Percentiles rank a stretch among this genome's conserved stretches.
phyloP scores from a whole-genome alignment of 2,888 invertebrate genomes.

The Plutella xylostella region DNA sequence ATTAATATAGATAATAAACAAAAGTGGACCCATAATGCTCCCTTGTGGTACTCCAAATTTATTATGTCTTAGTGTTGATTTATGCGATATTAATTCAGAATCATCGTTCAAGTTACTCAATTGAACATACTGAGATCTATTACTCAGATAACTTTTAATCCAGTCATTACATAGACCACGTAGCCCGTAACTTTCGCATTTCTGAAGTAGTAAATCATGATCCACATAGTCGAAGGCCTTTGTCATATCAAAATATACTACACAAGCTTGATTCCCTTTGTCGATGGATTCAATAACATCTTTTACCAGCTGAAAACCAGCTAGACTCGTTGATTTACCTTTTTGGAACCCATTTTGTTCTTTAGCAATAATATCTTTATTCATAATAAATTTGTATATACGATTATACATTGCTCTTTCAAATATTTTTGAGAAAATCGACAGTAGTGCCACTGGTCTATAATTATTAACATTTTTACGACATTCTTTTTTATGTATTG shows the following conservation, averaged over 20 bases:
- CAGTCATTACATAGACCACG: slow-evolving; percentile 13
- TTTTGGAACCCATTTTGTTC: slow-evolving; percentile 5
- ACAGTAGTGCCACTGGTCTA: slow-evolving; percentile 15
- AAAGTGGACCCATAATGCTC: slow-evolving; percentile 11
- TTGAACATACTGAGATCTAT: slow-evolving; percentile 13
- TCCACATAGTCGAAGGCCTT: slow-evolving; percentile 19
- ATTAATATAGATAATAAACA: slow-evolving; percentile 13
- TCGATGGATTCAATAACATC: slow-evolving; percentile 8
- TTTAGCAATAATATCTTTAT: not conserved
- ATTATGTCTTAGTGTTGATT: not conserved
- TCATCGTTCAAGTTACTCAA: slow-evolving; percentile 6
- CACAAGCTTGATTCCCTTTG: slow-evolving; percentile 15
- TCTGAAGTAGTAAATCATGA: slow-evolving; percentile 13
- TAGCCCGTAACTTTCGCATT: slow-evolving; percentile 15
- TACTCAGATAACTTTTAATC: slow-evolving; percentile 14
- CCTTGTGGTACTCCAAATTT: slow-evolving; percentile 9
- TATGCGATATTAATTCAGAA: not conserved
- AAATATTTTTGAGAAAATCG: slow-evolving; percentile 9
- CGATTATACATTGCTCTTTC: not conserved
- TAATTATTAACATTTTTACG: slow-evolving; percentile 14
- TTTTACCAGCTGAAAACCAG: slow-evolving; percentile 12
- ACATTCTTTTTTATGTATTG: slow-evolving; percentile 12
- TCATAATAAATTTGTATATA: not conserved
- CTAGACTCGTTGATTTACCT: slow-evolving; percentile 12
- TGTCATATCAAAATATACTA: slow-evolving; percentile 19